A percentile compares a stretch with the other conserved stretches of the same genome.
phyloP scores from a whole-genome alignment of 2,113 vertebrate species.

The Aspiorhynchus laticeps region DNA sequence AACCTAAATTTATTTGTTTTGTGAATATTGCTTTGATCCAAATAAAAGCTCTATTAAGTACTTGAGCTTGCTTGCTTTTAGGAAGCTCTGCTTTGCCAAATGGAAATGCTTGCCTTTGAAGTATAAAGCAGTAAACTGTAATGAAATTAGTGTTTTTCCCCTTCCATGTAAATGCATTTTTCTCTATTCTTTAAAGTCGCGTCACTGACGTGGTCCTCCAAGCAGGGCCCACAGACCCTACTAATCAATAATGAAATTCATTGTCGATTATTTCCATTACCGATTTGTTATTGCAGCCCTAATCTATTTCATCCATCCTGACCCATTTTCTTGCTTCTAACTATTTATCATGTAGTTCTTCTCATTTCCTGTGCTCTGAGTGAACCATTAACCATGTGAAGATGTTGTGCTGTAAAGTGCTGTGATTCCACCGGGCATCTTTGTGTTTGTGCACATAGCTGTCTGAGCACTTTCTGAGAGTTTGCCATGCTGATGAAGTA shows the following conservation, averaged over 20 bases:
- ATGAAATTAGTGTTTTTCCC: not conserved
- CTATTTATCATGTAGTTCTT: constrained; percentile 2
- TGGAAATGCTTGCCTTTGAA: not conserved
- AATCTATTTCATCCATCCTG: constrained; percentile 14
- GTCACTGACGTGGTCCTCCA: not conserved
- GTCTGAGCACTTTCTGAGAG: constrained; percentile 39
- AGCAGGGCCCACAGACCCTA: not conserved
- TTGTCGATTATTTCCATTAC: constrained; percentile 6
- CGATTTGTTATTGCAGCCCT: not conserved
- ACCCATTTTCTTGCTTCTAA: not conserved
- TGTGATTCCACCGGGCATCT: constrained; percentile 33
- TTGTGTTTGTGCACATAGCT: constrained; percentile 40
- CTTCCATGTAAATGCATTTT: not conserved
- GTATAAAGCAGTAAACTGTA: not conserved
- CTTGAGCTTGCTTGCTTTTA: not conserved
- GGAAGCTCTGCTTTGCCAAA: not conserved
- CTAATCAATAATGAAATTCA: not conserved
- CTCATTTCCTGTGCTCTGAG: not conserved
- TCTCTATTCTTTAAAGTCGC: not conserved
- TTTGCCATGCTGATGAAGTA: constrained; percentile 68
- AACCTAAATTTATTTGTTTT: not conserved
- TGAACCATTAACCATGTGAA: constrained; percentile 20
- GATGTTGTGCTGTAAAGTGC: not conserved
- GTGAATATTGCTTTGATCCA: constrained; percentile 3
- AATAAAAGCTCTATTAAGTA: not conserved